Evolutionary conservation across 2,113 vertebrate genomes (phyloP).

Genomic region (Centrocercus urophasianus): DNA sequence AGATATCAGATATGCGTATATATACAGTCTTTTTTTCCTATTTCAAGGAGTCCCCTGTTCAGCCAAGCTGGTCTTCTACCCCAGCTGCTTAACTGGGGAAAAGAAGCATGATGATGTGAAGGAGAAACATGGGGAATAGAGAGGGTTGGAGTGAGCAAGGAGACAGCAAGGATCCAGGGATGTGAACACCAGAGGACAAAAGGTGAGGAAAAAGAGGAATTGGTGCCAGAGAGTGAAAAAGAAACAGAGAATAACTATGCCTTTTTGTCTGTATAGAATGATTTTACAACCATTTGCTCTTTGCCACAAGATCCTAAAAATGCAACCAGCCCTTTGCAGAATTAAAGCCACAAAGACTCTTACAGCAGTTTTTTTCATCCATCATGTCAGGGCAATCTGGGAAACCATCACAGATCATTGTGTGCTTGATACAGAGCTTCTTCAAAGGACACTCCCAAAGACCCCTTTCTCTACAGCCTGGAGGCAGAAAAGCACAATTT

Average conservation of each 20-base stretch:
- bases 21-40: neutral
- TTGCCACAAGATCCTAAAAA: neutral
- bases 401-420: constrained; percentile 94
- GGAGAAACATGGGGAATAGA: neutral
- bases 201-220: neutral
- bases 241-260: neutral
- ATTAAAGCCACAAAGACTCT: constrained; percentile 50
- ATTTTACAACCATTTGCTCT: neutral
- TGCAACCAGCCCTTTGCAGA: neutral
- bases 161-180: neutral
- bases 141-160: neutral
- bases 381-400: constrained; percentile 90
- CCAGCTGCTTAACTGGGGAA: neutral
- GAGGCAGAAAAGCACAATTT: constrained; percentile 36
- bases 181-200: neutral
- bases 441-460: constrained; percentile 93
- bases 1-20: neutral
- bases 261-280: neutral
- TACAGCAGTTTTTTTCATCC: constrained; percentile 96
- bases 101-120: neutral
- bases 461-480: constrained; percentile 91
- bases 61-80: neutral
- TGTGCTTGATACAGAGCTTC: constrained; percentile 86
- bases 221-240: neutral
- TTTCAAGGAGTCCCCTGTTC: neutral